A percentile compares a stretch with the other conserved stretches of the same genome.
phyloP scores from a whole-genome alignment of 2,888 invertebrate genomes.

The Cantharis rustica region DNA sequence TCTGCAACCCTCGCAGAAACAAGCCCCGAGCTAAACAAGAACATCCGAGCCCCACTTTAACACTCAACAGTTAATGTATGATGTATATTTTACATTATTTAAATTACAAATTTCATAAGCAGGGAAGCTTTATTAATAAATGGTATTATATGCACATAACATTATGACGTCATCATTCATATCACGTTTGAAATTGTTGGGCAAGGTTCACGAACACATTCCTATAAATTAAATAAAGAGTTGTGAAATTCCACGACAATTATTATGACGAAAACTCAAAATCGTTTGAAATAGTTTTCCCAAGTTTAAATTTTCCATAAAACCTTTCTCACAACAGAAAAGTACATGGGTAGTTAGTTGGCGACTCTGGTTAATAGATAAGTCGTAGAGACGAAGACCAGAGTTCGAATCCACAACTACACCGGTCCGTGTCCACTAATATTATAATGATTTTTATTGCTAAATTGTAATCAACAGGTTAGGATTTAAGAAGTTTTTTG shows the following conservation, averaged over 20 bases:
- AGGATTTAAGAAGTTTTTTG: no score
- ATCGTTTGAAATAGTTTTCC: no score
- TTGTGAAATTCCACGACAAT: not conserved
- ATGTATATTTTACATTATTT: not conserved
- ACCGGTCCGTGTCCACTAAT: no score
- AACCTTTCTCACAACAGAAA: no score
- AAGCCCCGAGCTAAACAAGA: not conserved
- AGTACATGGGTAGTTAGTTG: no score
- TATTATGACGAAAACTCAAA: no score
- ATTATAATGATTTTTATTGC: no score
- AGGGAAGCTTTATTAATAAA: not conserved
- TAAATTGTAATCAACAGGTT: no score
- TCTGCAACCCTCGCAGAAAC: not conserved
- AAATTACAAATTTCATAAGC: not conserved
- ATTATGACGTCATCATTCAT: not conserved
- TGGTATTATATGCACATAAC: not conserved
- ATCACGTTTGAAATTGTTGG: not conserved
- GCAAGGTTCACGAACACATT: not conserved
- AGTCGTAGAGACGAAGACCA: no score
- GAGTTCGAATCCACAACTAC: no score
- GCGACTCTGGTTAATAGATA: no score
- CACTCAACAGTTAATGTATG: not conserved
- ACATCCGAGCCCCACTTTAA: not conserved
- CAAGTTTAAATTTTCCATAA: no score
- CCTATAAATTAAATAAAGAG: not conserved